These are phyloP conservation scores for Melanotaenia nigrans DNA, from an alignment of 2,797 vertebrate genomes.

Conservation along the genomic window DNA sequence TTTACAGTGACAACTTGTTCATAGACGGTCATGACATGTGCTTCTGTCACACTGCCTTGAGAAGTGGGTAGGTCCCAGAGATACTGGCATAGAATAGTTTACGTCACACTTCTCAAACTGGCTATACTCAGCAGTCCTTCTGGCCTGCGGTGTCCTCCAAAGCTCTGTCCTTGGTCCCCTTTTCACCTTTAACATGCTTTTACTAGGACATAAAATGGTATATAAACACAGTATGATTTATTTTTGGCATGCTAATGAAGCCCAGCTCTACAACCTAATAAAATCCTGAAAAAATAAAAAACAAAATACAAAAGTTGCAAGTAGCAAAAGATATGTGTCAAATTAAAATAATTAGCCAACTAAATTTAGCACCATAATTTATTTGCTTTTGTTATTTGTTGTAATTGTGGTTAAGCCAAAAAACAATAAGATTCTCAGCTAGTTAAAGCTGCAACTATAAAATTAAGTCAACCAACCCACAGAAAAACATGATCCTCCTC, in stretches of 20 bases:
- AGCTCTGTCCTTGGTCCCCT: background rate
- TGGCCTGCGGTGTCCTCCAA: background rate
- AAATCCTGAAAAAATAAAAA: background rate
- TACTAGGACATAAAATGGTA: background rate
- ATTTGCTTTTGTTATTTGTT: too few species aligned
- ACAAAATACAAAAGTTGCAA: too few species aligned
- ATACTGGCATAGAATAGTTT: background rate
- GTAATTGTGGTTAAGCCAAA: too few species aligned
- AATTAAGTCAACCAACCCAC: too few species aligned
- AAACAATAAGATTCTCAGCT: too few species aligned
- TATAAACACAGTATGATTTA: background rate
- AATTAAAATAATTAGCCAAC: background rate
- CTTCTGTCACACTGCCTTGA: background rate
- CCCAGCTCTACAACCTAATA: background rate
- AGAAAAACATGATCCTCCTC: too few species aligned
- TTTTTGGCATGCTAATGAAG: background rate
- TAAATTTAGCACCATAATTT: background rate
- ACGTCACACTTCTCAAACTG: background rate
- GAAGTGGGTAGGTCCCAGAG: background rate
- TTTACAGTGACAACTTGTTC: background rate
- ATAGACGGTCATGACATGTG: background rate
- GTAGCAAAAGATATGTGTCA: too few species aligned
- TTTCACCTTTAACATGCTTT: background rate
- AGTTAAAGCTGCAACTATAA: too few species aligned
- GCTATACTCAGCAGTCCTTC: background rate